Evolutionary conservation across 2,113 vertebrate genomes (phyloP).

Genomic region (Deroptyus accipitrinus): DNA sequence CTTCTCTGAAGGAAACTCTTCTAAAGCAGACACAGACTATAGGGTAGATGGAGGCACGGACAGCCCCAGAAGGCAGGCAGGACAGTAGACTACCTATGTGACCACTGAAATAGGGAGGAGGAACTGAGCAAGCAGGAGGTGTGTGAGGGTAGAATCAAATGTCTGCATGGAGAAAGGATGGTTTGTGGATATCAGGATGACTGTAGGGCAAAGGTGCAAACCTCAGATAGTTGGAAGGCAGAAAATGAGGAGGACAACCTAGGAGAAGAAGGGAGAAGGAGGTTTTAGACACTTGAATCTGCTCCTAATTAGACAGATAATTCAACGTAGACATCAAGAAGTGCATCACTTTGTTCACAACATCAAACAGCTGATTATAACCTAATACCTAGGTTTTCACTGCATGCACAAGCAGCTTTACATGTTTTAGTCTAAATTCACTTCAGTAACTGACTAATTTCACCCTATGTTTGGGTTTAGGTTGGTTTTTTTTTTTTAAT

Average conservation of each 20-base stretch:
- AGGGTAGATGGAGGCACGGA: fast-evolving
- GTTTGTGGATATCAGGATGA: background rate
- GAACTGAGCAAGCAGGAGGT: background rate
- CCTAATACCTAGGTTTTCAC: background rate
- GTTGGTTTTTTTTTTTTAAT: background rate
- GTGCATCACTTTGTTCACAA: background rate
- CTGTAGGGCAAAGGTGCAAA: background rate
- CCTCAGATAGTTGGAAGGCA: background rate
- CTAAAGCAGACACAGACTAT: fast-evolving
- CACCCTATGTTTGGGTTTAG: background rate
- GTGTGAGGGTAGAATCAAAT: background rate
- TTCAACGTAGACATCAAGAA: background rate
- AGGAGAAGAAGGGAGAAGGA: background rate
- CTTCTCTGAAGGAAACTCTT: background rate
- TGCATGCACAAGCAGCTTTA: background rate
- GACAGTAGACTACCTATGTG: fast-evolving
- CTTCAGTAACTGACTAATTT: background rate
- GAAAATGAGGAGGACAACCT: background rate
- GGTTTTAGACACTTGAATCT: background rate
- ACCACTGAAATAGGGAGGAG: background rate
- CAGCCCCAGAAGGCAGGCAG: background rate
- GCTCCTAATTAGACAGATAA: background rate
- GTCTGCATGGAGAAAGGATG: background rate
- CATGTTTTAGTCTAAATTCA: background rate
- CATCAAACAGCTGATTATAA: background rate